Percentiles rank a stretch among this genome's conserved stretches.
These are phyloP conservation scores for Potamarius usumacintae DNA, from an alignment of 2,113 vertebrate species.

Conservation along the genomic window DNA sequence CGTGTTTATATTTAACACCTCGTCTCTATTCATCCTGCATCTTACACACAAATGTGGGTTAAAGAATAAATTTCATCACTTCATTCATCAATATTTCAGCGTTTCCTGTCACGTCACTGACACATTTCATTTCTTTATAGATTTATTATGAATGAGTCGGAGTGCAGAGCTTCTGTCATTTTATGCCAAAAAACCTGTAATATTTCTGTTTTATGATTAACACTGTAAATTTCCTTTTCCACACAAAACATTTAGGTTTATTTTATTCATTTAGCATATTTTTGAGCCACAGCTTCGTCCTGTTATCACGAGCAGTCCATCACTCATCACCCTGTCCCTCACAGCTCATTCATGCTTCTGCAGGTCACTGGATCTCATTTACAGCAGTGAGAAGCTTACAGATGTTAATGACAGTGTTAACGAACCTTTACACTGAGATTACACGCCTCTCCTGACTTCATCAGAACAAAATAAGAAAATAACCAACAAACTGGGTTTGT, in stretches of 20 bases:
- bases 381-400: not conserved
- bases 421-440: not conserved
- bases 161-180: not conserved
- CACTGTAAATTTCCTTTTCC: not conserved
- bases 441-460: not conserved
- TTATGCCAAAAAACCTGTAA: not conserved
- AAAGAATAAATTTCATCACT: not conserved
- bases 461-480: not conserved
- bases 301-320: not conserved
- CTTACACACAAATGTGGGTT: not conserved
- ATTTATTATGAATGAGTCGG: not conserved
- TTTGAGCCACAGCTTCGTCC: not conserved
- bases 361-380: not conserved
- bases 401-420: not conserved
- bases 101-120: not conserved
- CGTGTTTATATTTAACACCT: not conserved
- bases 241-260: not conserved
- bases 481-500: not conserved
- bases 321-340: not conserved
- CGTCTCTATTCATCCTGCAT: conserved; percentile 2
- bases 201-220: not conserved
- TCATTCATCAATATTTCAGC: not conserved
- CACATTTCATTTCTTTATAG: not conserved
- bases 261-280: not conserved
- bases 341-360: not conserved